phyloP scores from a whole-genome alignment of 2,888 invertebrate species.

The Blastobasis adustella region DNA sequence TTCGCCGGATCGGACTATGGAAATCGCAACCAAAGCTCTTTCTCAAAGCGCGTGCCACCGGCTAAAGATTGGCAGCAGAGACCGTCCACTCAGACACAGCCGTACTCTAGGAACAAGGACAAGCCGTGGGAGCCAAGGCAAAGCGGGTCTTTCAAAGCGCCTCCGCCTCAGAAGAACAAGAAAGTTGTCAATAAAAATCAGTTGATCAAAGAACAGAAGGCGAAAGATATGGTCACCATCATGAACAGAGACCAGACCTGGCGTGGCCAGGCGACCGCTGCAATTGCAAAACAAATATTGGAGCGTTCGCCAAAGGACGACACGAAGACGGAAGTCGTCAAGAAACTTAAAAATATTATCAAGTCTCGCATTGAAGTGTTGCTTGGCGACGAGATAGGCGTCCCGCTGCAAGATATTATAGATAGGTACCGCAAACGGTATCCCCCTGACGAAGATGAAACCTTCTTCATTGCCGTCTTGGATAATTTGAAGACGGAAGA shows the following conservation, averaged over 20 bases:
- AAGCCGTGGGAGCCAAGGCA: not conserved
- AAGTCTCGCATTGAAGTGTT: constrained; percentile 19
- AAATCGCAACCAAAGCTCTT: not conserved
- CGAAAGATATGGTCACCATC: not conserved
- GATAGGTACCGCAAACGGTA: constrained; percentile 13
- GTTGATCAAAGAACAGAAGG: not conserved
- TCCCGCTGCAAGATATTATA: constrained; percentile 6
- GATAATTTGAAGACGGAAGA: constrained; percentile 6
- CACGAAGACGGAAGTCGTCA: not conserved
- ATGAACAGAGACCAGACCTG: constrained; percentile 9
- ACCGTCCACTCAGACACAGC: not conserved
- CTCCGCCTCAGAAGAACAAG: not conserved
- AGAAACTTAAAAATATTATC: constrained; percentile 17
- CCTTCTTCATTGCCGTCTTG: constrained; percentile 4
- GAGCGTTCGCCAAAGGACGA: not conserved
- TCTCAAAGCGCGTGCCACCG: not conserved
- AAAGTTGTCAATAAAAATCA: not conserved
- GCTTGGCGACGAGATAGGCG: constrained; percentile 11
- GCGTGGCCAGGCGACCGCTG: constrained; percentile 11
- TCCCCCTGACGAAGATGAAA: constrained; percentile 1
- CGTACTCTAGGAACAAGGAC: too few relatives aligned
- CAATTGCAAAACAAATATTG: constrained; percentile 7
- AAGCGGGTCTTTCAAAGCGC: not conserved
- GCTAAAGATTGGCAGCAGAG: not conserved
- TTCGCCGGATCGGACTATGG: not conserved